Evolutionary conservation across 1,140 invertebrate genomes (phyloP).

Genomic region (Drosophila nigrodunni): DNA sequence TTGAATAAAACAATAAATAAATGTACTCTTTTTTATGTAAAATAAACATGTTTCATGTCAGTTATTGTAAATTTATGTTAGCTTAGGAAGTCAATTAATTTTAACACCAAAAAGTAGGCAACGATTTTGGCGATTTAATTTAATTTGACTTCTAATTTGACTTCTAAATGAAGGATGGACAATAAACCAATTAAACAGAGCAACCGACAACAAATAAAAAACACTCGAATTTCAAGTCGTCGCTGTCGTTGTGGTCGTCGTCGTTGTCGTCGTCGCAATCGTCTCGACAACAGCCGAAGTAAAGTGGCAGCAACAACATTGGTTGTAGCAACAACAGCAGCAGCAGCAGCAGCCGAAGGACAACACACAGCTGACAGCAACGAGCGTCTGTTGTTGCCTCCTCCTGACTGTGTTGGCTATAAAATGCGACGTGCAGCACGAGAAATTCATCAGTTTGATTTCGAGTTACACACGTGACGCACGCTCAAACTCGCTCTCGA

Average conservation of each 20-base stretch:
- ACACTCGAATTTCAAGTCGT: conserved; percentile 26
- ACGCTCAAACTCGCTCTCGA: conserved; percentile 11
- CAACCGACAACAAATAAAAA: conserved; percentile 44
- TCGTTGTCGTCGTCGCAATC: neutral
- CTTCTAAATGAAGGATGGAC: conserved; percentile 13
- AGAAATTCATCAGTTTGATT: conserved; percentile 72
- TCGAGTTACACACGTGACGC: conserved; percentile 69
- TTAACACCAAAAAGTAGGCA: conserved; percentile 25
- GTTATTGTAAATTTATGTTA: neutral
- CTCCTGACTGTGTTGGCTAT: conserved; percentile 32
- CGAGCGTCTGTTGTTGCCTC: conserved; percentile 4
- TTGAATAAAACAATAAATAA: no score
- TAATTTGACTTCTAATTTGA: neutral
- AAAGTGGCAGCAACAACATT: conserved; percentile 26
- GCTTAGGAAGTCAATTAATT: neutral
- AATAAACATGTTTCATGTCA: no score
- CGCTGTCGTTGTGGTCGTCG: conserved; percentile 15
- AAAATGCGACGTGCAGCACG: conserved; percentile 68
- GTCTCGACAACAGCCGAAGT: conserved; percentile 22
- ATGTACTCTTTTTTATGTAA: no score
- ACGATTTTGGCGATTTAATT: conserved; percentile 28
- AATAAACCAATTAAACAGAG: conserved; percentile 29
- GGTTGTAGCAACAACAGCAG: conserved; percentile 21
- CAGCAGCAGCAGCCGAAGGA: conserved; percentile 43
- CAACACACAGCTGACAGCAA: conserved; percentile 39